Conservation (phyloP, 2,888 invertebrate genomes). For the Agrotis segetum region DNA sequence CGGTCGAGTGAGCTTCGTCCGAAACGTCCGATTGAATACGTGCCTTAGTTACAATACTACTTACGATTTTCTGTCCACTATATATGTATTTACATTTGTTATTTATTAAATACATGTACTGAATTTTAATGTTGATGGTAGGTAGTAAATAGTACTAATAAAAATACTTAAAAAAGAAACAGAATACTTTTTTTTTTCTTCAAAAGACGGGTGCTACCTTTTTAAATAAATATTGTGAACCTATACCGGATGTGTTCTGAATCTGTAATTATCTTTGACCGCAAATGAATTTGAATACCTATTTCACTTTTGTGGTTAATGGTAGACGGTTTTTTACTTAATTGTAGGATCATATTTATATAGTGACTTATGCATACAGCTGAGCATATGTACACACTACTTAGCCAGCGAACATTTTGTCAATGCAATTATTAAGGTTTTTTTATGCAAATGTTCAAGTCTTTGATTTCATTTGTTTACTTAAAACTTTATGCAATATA, state of each 20-base stretch:
- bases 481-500: no score
- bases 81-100: constrained; percentile 17
- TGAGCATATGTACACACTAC: background rate
- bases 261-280: background rate
- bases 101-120: constrained; percentile 17
- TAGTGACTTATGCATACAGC: background rate
- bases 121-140: constrained; percentile 32
- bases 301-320: background rate
- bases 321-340: background rate
- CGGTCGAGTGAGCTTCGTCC: constrained; percentile 53
- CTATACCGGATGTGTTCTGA: no score
- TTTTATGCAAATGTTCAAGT: no score
- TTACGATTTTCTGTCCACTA: constrained; percentile 59
- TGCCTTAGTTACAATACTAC: constrained; percentile 75
- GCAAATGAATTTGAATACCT: background rate
- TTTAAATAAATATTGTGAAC: background rate
- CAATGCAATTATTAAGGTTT: no score
- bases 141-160: no score
- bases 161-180: no score
- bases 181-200: background rate
- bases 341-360: background rate
- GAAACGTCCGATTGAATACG: constrained; percentile 80
- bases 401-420: no score
- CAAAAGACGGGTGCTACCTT: background rate
- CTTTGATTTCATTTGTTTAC: no score